These are phyloP conservation scores for Sicus ferrugineus DNA, from an alignment of 2,888 invertebrate species.

Conservation along the genomic window DNA sequence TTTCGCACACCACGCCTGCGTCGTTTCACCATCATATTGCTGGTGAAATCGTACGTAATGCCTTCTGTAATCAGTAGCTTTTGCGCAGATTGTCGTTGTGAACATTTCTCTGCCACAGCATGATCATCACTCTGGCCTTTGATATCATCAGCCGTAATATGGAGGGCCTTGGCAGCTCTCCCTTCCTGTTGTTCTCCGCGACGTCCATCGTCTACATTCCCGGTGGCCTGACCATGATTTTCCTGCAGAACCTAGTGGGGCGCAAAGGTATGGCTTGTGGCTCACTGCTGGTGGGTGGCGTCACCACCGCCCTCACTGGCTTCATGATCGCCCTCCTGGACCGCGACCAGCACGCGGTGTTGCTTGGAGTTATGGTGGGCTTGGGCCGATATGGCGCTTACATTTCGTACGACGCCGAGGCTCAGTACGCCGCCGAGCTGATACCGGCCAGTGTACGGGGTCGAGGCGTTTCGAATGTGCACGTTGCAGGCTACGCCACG, in stretches of 20 bases:
- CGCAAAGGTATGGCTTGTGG: slow-evolving; percentile 68
- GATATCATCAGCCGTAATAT: slow-evolving; percentile 70
- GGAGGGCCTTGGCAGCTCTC: slow-evolving; percentile 67
- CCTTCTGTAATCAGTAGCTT: neutral
- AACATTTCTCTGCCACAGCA: slow-evolving; percentile 58
- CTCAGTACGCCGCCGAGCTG: slow-evolving; percentile 72
- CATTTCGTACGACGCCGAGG: slow-evolving; percentile 70
- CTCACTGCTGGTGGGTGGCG: slow-evolving; percentile 66
- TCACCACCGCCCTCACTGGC: slow-evolving; percentile 66
- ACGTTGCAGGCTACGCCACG: slow-evolving; percentile 70
- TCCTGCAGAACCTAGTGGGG: slow-evolving; percentile 61
- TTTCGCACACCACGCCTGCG: slow-evolving; percentile 67
- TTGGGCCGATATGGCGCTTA: slow-evolving; percentile 68
- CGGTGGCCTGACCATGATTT: slow-evolving; percentile 61
- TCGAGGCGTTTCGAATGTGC: slow-evolving; percentile 70
- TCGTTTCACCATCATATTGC: slow-evolving; percentile 67
- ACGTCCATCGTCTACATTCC: slow-evolving; percentile 68
- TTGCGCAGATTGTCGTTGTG: no score
- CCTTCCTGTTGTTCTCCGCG: slow-evolving; percentile 67
- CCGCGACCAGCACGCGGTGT: slow-evolving; percentile 55
- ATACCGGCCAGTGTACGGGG: slow-evolving; percentile 71
- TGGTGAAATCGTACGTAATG: slow-evolving; percentile 69
- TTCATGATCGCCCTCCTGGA: slow-evolving; percentile 62
- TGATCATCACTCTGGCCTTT: slow-evolving; percentile 69
- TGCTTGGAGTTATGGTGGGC: slow-evolving; percentile 65